Conservation (phyloP, 2,888 invertebrate species). For the Yponomeuta cagnagella region DNA sequence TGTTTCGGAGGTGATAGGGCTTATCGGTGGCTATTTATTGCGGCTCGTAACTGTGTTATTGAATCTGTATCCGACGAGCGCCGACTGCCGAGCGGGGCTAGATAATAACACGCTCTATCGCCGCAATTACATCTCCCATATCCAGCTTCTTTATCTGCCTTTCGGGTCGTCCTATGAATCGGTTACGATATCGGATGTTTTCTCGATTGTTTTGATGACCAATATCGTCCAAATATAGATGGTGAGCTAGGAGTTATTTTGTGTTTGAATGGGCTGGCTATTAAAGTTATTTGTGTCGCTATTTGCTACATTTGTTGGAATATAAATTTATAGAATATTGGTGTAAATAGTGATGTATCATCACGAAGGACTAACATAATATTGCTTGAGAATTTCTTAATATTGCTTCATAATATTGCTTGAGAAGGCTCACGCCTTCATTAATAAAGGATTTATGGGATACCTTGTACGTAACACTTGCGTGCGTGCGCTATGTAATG, state of each 20-base stretch:
- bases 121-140: slow-evolving; percentile 5
- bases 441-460: no score
- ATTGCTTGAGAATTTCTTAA: no score
- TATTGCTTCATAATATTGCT: no score
- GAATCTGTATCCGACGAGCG: slow-evolving; percentile 16
- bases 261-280: slow-evolving; percentile 26
- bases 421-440: no score
- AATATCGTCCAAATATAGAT: neutral
- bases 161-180: neutral
- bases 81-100: neutral
- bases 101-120: slow-evolving; percentile 8
- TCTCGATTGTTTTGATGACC: neutral
- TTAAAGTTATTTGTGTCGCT: no score
- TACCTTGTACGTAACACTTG: no score
- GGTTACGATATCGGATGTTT: slow-evolving; percentile 7
- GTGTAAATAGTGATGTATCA: no score
- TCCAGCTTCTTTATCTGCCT: slow-evolving; percentile 6
- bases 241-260: neutral
- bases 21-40: slow-evolving; percentile 14
- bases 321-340: no score
- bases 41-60: slow-evolving; percentile 27
- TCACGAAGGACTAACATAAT: no score
- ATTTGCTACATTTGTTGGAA: no score
- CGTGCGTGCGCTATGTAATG: no score
- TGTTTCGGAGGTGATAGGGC: slow-evolving; percentile 38